These are phyloP conservation scores for Nipponacmea schrenckii DNA, from an alignment of 2,888 invertebrate species.

Conservation along the genomic window DNA sequence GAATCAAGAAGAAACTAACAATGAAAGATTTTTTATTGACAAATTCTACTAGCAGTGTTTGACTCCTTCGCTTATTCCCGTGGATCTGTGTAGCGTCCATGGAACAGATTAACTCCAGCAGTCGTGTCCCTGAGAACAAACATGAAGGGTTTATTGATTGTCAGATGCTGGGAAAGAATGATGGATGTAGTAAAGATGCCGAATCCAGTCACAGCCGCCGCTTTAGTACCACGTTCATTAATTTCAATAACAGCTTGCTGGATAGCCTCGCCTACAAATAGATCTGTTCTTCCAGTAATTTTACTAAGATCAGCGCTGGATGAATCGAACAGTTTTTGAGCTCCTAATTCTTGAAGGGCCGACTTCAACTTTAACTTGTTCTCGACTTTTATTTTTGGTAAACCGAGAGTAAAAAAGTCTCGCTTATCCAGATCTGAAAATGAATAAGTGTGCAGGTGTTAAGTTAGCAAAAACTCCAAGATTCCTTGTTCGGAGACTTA, in stretches of 20 bases:
- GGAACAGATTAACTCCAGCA: background rate
- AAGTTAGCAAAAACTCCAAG: no score
- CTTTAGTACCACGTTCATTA: background rate
- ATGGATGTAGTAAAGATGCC: background rate
- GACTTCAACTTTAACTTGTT: background rate
- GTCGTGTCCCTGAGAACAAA: background rate
- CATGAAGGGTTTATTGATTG: background rate
- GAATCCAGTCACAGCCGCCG: background rate
- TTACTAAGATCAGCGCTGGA: background rate
- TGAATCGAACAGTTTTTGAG: background rate
- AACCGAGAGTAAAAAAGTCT: background rate
- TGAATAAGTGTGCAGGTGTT: background rate
- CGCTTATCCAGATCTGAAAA: background rate
- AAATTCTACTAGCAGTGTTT: no score
- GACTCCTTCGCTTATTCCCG: background rate
- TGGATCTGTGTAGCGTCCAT: background rate
- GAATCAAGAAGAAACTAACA: no score
- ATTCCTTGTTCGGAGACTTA: no score
- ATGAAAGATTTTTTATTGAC: no score
- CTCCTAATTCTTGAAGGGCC: background rate
- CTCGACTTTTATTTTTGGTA: background rate
- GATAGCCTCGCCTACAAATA: slow-evolving; percentile 4
- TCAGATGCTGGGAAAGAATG: background rate
- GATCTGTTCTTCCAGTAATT: background rate
- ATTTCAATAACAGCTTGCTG: slow-evolving; percentile 2